Evolutionary conservation across 2,888 invertebrate species (phyloP), one percentile per base, ranked within the genome.

Genomic region (Synanthedon myopaeformis): DNA sequence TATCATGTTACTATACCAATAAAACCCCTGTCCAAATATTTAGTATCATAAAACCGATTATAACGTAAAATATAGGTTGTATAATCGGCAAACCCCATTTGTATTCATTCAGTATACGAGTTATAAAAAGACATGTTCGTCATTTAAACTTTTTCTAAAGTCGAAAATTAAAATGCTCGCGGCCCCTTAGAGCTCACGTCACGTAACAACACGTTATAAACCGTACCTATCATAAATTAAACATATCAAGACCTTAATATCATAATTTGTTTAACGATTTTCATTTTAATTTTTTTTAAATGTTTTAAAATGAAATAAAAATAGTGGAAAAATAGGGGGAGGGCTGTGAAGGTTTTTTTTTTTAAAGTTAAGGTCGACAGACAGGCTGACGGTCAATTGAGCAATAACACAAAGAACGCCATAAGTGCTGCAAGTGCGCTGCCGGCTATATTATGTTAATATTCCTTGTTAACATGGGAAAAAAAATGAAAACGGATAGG

Each of bases 21-120:
- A 81, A 82, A 82, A 83, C 72, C 79, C 78, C 69, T 82, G 85
- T 87, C 85, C 80, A 86, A 87, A 86, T 83, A 86, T 87, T 86
- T 86, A 70, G 78, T 79, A 79, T 77, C 81, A 85, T 82, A 83
- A 86, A 85, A 81, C 76, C 79, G 69, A 86, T 85, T 81, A 77
- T 74, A 73, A 74, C 74, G 72, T 82, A 85, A 85, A 79, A 83
- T 85, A 84, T 83, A 82, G 13, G 42, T 35, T 50, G 83, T 77
- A 72, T 72, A 85, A 84, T 86, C 84, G 74, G 74, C 74, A 64
- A 68, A 64, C 63, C 69, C 59, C 75, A 82, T 87, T 82, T 78
- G 81, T 86, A 86, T 86, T 82, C 86, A 73, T 64, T 67, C 66
- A 70, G 75, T 63, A 76, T 72, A 67, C 67, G 60, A 64, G 76